Evolutionary conservation across 2,113 vertebrate species (phyloP), one percentile per base, ranked within the genome.

Genomic region (Pagrus major): DNA sequence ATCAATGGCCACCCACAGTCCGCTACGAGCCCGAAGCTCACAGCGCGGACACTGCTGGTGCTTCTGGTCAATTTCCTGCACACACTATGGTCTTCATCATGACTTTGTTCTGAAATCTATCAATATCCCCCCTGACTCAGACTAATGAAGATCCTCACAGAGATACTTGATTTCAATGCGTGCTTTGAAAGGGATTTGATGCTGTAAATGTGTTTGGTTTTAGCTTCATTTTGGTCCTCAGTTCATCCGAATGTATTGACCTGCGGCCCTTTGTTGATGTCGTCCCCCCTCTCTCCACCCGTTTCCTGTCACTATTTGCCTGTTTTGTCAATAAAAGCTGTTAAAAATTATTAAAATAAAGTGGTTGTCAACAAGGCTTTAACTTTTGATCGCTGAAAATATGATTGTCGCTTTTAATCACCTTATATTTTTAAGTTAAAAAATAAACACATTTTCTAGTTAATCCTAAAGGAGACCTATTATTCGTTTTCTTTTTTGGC

Each of bases 31-130:
- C 81, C 68, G 61, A 65, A 73, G 79, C 77, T 84, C 67, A 21
- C 52, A 29, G 25, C 4, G 37, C 80, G 64, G 68, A 90, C 88
- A 71, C 78, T 65, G 71, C 66, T 71, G 73, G 64, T 52, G 51
- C 68, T 71, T 23, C 55, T 70, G 71, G 70, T 88, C 90, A 79
- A 87, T 74, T 78, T 73, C 75, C 74, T 83, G 59, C 79, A 65
- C 66, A 81, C 60, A 80, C 63, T 52, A 11, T 49, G 47, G 20
- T 60, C 60, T 58, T 84, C 64, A 80, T 90, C 79, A 79, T 68
- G 77, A 80, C 75, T 88, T 63, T 67, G 58, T 85, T 81, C 55
- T 74, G 69, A 87, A 63, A 29, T 10, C 25, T 51, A 79, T 86
- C 60, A 47, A 79, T 76, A 84, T 81, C 55, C 37, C 54, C 70